These are phyloP conservation scores for Noctua comes DNA, from an alignment of 2,888 invertebrate species.

Conservation along the genomic window DNA sequence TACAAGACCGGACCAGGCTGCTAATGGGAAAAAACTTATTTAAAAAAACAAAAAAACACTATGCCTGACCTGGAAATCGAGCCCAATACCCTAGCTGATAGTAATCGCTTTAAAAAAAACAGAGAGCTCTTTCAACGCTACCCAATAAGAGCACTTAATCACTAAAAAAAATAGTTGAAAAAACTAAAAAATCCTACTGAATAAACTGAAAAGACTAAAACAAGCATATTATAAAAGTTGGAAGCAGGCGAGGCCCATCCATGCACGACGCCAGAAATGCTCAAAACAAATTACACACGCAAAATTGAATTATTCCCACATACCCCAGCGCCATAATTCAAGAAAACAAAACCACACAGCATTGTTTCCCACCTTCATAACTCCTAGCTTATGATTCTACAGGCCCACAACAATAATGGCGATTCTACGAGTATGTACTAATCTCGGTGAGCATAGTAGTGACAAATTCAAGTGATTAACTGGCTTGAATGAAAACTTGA, in stretches of 20 bases:
- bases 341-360: neutral
- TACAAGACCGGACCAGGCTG: neutral
- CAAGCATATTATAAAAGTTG: too few relatives aligned
- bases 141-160: too few relatives aligned
- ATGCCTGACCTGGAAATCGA: neutral
- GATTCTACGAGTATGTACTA: slow-evolving; percentile 3
- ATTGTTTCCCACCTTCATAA: slow-evolving; percentile 29
- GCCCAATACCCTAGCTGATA: neutral
- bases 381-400: neutral
- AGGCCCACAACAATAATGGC: slow-evolving; percentile 13
- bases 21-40: neutral
- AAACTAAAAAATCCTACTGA: too few relatives aligned
- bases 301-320: slow-evolving; percentile 32
- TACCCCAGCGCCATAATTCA: slow-evolving; percentile 13
- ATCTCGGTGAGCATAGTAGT: neutral
- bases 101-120: neutral
- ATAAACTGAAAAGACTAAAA: too few relatives aligned
- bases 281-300: slow-evolving; percentile 4
- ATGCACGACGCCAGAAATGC: neutral
- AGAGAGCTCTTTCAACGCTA: neutral
- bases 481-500: neutral
- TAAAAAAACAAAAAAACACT: neutral
- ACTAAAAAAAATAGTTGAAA: too few relatives aligned
- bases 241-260: too few relatives aligned
- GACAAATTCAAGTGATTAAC: neutral